These are phyloP conservation scores for Pseudopodoces humilis DNA, from an alignment of 2,113 vertebrate genomes.

Conservation along the genomic window DNA sequence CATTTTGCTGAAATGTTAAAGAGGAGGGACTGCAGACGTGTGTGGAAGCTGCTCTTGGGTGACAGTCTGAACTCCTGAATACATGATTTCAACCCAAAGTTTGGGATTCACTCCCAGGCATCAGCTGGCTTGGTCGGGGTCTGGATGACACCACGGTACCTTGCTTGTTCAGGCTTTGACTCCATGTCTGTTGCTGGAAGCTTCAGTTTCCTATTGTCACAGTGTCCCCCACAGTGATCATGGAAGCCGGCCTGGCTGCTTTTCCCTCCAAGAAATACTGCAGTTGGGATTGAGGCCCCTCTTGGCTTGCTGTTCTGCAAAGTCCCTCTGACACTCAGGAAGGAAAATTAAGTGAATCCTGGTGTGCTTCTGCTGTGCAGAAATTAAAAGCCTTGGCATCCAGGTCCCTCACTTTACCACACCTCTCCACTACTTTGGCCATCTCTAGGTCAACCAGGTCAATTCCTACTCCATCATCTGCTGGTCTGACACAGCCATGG, in stretches of 20 bases:
- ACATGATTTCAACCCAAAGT: neutral
- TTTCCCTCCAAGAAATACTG: neutral
- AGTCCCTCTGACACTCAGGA: neutral
- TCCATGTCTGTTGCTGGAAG: neutral
- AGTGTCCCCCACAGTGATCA: rapidly evolving
- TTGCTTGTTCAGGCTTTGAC: neutral
- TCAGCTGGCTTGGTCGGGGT: neutral
- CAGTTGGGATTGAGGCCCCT: neutral
- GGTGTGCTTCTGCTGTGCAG: neutral
- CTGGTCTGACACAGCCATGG: neutral
- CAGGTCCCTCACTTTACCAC: neutral
- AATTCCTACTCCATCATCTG: neutral
- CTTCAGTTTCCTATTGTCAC: neutral
- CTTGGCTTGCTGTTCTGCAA: neutral
- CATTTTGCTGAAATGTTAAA: neutral
- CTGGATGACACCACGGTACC: neutral
- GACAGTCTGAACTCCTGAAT: neutral
- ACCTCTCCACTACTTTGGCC: neutral
- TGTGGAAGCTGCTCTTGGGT: neutral
- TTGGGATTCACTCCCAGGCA: neutral
- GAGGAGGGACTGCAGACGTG: neutral
- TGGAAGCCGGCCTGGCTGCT: neutral
- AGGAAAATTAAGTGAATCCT: neutral
- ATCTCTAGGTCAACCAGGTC: neutral
- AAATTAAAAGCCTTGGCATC: neutral